Evolutionary conservation across 2,113 vertebrate species (phyloP), one percentile per base, ranked within the genome.

Genomic region (Nibea albiflora): DNA sequence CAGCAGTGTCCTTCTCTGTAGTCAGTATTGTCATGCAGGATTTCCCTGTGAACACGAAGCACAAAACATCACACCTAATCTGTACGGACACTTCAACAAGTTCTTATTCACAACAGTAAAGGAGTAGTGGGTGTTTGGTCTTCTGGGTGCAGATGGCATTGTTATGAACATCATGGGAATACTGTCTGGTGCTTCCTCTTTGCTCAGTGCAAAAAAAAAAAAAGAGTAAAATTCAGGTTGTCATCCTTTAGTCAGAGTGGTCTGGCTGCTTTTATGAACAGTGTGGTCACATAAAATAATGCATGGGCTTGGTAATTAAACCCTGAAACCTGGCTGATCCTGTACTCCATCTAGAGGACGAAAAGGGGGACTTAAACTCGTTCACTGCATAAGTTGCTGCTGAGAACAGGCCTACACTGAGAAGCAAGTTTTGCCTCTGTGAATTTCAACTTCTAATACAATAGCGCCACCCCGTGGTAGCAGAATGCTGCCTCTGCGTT

Each of bases 11-110:
- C 65, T 88, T 90, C 95, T 95, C 95, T 96, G 97, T 96, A 68
- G 90, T 96, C 90, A 97, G 91, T 49, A 97, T 95, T 4, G 95
- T 97, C 96, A 97, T 97, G 88, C 95, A 96, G 0, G 95, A 96
- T 65, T 94, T 94, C 31, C 96, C 97, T 97, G 91, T 20, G 70
- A 80, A 58, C 57, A 24, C 9, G n/a, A 72, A 53, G 47, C 7
- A 50, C 4, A 70, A 1, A 6, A 52, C 7, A 47, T 24, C 56
- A 50, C 22, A 31, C 0, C 14, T n/a, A 14, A 46, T 61, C n/a
- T 24, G 1, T 46, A 14, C 26, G 11, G 49, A 57, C 17, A 11
- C n/a, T 15, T 22, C 24, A 2, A 28, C 17, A 2, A 1, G 31
- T 35, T 35, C 31, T 22, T 56, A 19, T 39, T 65, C 0, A 1